Conservation (phyloP, 2,888 invertebrate species). For the Polietes domitor region DNA sequence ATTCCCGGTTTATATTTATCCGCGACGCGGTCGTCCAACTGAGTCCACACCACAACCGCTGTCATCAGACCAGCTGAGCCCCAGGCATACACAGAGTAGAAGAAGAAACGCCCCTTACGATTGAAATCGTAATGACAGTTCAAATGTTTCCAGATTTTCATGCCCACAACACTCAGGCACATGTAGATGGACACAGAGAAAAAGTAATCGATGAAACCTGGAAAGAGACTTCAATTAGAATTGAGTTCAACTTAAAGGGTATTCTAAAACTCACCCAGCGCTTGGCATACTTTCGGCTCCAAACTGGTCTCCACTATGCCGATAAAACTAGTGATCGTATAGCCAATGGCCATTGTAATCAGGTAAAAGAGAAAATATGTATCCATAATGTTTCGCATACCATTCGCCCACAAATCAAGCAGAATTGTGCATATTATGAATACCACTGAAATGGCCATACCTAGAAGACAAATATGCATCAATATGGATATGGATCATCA, state of each 20-base stretch:
- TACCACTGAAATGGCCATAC: too few relatives aligned
- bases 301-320: slow-evolving; percentile 16
- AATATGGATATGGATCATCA: too few relatives aligned
- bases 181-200: slow-evolving; percentile 89
- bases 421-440: too few relatives aligned
- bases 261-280: slow-evolving; percentile 78
- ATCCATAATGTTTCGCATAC: too few relatives aligned
- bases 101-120: slow-evolving; percentile 59
- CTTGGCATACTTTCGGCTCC: slow-evolving; percentile 66
- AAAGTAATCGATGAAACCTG: slow-evolving; percentile 82
- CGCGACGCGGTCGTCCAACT: slow-evolving; percentile 46
- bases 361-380: too few relatives aligned
- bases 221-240: too few relatives aligned
- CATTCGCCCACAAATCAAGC: too few relatives aligned
- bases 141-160: slow-evolving; percentile 91
- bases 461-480: too few relatives aligned
- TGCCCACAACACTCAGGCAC: slow-evolving; percentile 92
- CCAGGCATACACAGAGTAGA: slow-evolving; percentile 69
- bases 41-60: slow-evolving; percentile 67
- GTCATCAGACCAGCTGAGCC: slow-evolving; percentile 57
- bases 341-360: slow-evolving; percentile 84
- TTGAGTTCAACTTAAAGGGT: too few relatives aligned
- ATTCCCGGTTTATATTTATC: slow-evolving; percentile 80
- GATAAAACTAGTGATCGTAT: slow-evolving; percentile 78
- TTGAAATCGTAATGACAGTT: too few relatives aligned